phyloP scores from a whole-genome alignment of 2,113 vertebrate species.

The Numida meleagris region DNA sequence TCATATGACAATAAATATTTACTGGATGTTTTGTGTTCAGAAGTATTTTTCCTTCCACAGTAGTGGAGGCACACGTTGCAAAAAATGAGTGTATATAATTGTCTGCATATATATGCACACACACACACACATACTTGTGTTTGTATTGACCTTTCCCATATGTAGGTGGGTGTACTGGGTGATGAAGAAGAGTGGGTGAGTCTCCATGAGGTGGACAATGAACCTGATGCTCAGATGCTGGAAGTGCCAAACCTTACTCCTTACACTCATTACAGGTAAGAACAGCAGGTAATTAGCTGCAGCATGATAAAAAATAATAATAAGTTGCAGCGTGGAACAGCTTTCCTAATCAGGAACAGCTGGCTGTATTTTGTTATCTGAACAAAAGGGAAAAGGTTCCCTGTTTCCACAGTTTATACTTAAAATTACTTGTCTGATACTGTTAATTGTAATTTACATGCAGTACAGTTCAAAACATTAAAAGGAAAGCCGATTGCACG shows the following conservation, averaged over 20 bases:
- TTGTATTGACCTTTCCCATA: background rate
- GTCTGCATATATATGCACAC: too few relatives aligned
- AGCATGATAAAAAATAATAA: background rate
- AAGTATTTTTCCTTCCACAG: background rate
- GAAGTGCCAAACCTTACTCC: constrained; percentile 91
- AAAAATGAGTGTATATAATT: background rate
- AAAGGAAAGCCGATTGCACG: background rate
- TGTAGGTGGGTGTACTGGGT: constrained; percentile 84
- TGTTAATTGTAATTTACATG: background rate
- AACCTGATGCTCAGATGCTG: constrained; percentile 86
- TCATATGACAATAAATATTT: background rate
- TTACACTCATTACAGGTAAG: constrained; percentile 95
- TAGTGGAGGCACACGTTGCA: background rate
- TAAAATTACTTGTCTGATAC: background rate
- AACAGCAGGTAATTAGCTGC: background rate
- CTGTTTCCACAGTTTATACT: background rate
- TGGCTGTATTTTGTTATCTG: background rate
- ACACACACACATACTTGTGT: background rate
- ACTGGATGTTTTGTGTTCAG: background rate
- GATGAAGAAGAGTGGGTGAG: constrained; percentile 88
- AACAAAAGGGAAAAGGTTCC: background rate
- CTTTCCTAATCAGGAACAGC: constrained; percentile 1
- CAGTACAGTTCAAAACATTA: background rate
- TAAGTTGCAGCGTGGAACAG: background rate
- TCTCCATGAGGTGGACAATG: constrained; percentile 88